phyloP scores from a whole-genome alignment of 1,140 invertebrate species.

The Acromyrmex charruanus region DNA sequence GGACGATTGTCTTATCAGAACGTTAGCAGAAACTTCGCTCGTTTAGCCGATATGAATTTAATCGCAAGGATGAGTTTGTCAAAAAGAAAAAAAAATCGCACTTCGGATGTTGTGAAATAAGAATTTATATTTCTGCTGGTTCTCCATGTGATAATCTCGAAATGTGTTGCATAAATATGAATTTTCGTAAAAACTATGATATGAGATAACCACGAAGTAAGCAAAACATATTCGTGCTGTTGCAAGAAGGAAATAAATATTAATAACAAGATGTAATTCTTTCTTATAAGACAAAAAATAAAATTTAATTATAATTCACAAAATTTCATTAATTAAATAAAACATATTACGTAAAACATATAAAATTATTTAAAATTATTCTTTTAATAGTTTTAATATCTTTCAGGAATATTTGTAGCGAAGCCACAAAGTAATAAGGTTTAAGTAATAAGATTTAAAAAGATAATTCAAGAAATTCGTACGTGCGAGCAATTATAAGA shows the following conservation, averaged over 20 bases:
- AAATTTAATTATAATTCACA: neutral
- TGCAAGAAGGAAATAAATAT: slow-evolving; percentile 12
- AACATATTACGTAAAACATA: too few relatives aligned
- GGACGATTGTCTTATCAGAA: neutral
- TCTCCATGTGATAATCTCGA: slow-evolving; percentile 8
- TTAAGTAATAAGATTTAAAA: neutral
- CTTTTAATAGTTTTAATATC: neutral
- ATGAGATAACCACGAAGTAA: neutral
- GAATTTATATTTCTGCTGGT: slow-evolving; percentile 14
- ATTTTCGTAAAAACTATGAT: neutral
- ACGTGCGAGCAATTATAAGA: neutral
- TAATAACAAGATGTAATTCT: neutral
- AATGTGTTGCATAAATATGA: neutral
- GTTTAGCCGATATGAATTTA: neutral
- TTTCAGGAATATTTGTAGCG: neutral
- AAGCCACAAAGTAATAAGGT: neutral
- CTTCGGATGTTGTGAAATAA: neutral
- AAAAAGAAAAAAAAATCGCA: neutral
- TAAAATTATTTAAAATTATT: neutral
- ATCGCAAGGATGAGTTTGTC: neutral
- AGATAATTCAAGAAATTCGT: neutral
- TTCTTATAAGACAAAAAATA: neutral
- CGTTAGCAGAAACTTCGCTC: neutral
- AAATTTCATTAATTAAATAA: too few relatives aligned
- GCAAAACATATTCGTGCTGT: neutral